These are phyloP conservation scores for Morphnarchus princeps DNA, from an alignment of 2,113 vertebrate species.

Conservation along the genomic window DNA sequence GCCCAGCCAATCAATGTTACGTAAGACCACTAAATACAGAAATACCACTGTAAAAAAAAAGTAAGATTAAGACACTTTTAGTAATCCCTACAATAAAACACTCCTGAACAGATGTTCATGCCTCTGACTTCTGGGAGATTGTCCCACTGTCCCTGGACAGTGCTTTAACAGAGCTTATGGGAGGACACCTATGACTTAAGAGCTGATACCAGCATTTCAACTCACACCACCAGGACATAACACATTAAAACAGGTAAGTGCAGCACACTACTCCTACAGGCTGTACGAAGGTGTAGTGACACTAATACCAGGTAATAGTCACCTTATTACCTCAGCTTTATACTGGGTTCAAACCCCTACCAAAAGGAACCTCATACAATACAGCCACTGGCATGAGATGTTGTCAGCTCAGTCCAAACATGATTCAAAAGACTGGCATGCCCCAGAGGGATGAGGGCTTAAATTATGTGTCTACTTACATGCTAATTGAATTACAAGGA, in stretches of 20 bases:
- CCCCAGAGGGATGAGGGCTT: background rate
- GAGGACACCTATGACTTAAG: background rate
- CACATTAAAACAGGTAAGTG: background rate
- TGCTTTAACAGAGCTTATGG: background rate
- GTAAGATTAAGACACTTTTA: background rate
- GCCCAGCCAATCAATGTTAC: background rate
- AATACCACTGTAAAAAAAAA: background rate
- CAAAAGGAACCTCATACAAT: background rate
- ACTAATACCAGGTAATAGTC: background rate
- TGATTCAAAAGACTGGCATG: background rate
- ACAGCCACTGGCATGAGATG: background rate
- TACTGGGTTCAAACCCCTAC: background rate
- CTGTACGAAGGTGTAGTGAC: background rate
- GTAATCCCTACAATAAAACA: slow-evolving; percentile 4
- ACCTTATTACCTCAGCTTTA: background rate
- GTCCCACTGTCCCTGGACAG: background rate
- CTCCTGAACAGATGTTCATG: background rate
- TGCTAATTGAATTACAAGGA: background rate
- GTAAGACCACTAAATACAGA: background rate
- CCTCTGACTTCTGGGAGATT: background rate
- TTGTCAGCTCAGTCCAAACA: background rate
- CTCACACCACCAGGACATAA: background rate
- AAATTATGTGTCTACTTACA: background rate
- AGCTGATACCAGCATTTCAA: background rate
- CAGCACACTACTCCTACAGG: background rate